Evolutionary conservation across 2,888 invertebrate genomes (phyloP), one percentile per base, ranked within the genome.

Genomic region (Cinara cedri): DNA sequence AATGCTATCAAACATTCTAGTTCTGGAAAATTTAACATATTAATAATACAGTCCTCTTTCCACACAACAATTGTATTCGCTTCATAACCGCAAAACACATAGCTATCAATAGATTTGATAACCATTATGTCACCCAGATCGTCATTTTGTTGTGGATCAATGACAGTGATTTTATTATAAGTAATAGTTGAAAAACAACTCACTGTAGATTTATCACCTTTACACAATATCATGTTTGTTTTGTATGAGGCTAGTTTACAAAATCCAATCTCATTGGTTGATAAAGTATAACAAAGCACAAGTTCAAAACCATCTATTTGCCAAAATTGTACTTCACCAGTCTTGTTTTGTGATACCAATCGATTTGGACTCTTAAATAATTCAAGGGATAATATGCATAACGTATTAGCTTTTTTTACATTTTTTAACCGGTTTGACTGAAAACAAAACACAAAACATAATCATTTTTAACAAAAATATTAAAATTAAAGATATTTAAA

Each of bases 51-150:
- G 83, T 89, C 89, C 83, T 88, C 87, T 86, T 93, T 91, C 91
- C 92, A 94, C 24, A 93, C 86, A 16, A 90, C 86, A 71, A 93
- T 87, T 85, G 91, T 89, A 1, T 93, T 93, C 26, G 90, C 89
- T 85, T 94, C 94, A 83, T 93, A 93, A 62, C 91, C 91, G 16
- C 89, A 91, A 72, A 94, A 86, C 26, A 93, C 84, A 84, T 88
- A 89, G 82, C 89, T 88, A 14, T 86, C 86, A 51, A 85, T 82
- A 83, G 85, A 85, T 82, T 89, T 89, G n/a, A 91, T 85, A 83
- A 90, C 89, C 91, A 91, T 91, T 0, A 90, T 87, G 83, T 89
- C 89, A 66, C 92, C 92, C 1, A 90, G 86, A 83, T 88, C 16
- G 88, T 26, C 85, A 81, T 84, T 84, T 83, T 82, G 83, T 78